Conservation (phyloP, 1,140 invertebrate genomes). For the Halesus radiatus region DNA sequence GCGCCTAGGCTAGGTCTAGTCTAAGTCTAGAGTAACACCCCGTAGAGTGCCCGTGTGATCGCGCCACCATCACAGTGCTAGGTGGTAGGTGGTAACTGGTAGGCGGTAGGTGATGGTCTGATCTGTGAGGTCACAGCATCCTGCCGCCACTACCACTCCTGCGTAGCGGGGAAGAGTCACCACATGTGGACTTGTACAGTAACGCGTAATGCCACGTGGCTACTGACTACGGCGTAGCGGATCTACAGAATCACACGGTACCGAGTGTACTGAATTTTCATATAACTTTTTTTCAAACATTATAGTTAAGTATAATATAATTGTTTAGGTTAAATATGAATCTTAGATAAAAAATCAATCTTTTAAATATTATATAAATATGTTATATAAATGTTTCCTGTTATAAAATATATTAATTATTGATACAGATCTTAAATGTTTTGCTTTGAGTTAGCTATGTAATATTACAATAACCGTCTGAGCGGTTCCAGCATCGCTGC, state of each 20-base stretch:
- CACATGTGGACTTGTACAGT: too few relatives aligned
- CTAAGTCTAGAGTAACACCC: too few relatives aligned
- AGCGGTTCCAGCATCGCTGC: not conserved
- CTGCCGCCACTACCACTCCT: too few relatives aligned
- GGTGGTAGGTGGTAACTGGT: too few relatives aligned
- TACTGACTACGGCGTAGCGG: not conserved
- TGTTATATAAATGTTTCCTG: slow-evolving; percentile 74
- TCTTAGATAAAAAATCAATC: slow-evolving; percentile 70
- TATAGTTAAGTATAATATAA: slow-evolving; percentile 57
- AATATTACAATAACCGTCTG: slow-evolving; percentile 27
- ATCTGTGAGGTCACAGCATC: too few relatives aligned
- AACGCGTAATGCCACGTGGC: too few relatives aligned
- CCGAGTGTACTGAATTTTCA: slow-evolving; percentile 16
- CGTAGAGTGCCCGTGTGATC: too few relatives aligned
- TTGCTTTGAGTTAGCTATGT: slow-evolving; percentile 45
- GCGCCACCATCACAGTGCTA: too few relatives aligned
- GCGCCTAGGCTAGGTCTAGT: too few relatives aligned
- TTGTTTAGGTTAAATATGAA: slow-evolving; percentile 58
- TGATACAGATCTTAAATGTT: slow-evolving; percentile 57
- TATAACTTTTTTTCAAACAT: slow-evolving; percentile 26
- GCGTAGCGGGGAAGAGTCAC: too few relatives aligned
- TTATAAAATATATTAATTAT: slow-evolving; percentile 72
- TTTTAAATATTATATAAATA: slow-evolving; percentile 74
- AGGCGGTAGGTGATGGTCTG: too few relatives aligned
- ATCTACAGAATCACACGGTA: not conserved